These are phyloP conservation scores for Arenicola marina DNA, from an alignment of 2,888 invertebrate species.

Conservation along the genomic window DNA sequence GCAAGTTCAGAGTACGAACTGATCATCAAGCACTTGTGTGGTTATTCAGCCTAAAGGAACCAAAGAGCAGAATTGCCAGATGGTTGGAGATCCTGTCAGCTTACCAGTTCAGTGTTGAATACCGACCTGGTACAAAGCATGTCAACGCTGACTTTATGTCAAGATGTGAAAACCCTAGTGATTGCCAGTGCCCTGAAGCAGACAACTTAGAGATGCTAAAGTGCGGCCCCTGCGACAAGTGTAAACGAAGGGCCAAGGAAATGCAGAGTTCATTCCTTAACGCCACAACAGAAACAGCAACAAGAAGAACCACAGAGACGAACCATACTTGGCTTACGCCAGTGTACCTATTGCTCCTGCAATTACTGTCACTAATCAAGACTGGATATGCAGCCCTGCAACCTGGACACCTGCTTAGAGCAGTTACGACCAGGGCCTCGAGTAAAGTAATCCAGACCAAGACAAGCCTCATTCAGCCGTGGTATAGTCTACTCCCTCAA, in stretches of 20 bases:
- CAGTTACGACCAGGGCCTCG: no score
- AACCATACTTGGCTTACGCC: no score
- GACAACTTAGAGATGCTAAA: background rate
- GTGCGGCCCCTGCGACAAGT: slow-evolving; percentile 5
- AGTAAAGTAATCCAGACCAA: no score
- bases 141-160: no score
- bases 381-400: no score
- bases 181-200: background rate
- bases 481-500: no score
- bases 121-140: slow-evolving; percentile 28
- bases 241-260: background rate
- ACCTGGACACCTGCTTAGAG: no score
- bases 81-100: slow-evolving; percentile 25
- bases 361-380: background rate
- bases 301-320: no score
- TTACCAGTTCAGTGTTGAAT: slow-evolving; percentile 27
- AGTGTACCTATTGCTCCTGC: background rate
- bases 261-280: no score
- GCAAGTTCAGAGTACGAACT: slow-evolving; percentile 20
- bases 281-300: no score
- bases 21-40: slow-evolving; percentile 26
- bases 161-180: slow-evolving; percentile 11
- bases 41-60: slow-evolving; percentile 21
- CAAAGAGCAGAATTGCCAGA: slow-evolving; percentile 17
- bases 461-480: no score